Percentiles rank a stretch among this genome's conserved stretches.
Evolutionary conservation across 2,113 vertebrate species (phyloP).

Genomic region (Lucifuga dentata): DNA sequence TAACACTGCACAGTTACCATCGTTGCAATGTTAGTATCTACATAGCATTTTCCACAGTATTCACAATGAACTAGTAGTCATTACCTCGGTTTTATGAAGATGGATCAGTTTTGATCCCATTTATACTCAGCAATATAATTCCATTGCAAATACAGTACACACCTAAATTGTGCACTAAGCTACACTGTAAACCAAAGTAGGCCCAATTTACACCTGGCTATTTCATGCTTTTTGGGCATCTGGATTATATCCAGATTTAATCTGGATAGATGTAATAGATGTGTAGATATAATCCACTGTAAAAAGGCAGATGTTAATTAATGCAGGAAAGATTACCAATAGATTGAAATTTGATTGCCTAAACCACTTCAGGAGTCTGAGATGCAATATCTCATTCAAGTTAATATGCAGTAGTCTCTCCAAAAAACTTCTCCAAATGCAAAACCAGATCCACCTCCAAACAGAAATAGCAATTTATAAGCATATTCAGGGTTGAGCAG

Average conservation of each 20-base stretch:
- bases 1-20: constrained; percentile 32
- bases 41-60: constrained; percentile 22
- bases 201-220: neutral
- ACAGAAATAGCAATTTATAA: neutral
- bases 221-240: neutral
- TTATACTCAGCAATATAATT: constrained; percentile 30
- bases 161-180: neutral
- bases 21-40: constrained; percentile 34
- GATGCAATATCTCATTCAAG: constrained; percentile 6
- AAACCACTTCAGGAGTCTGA: constrained; percentile 11
- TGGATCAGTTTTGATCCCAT: constrained; percentile 22
- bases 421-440: neutral
- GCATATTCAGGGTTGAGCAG: too few relatives aligned
- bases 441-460: neutral
- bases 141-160: neutral
- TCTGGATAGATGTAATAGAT: too few relatives aligned
- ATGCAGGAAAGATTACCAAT: too few relatives aligned
- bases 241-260: neutral
- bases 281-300: too few relatives aligned
- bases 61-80: constrained; percentile 2
- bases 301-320: too few relatives aligned
- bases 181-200: neutral
- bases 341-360: constrained; percentile 11
- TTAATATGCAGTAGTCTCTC: constrained; percentile 1
- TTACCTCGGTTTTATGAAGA: neutral